These are phyloP conservation scores for Actias luna DNA, from an alignment of 2,888 invertebrate species.

Conservation along the genomic window DNA sequence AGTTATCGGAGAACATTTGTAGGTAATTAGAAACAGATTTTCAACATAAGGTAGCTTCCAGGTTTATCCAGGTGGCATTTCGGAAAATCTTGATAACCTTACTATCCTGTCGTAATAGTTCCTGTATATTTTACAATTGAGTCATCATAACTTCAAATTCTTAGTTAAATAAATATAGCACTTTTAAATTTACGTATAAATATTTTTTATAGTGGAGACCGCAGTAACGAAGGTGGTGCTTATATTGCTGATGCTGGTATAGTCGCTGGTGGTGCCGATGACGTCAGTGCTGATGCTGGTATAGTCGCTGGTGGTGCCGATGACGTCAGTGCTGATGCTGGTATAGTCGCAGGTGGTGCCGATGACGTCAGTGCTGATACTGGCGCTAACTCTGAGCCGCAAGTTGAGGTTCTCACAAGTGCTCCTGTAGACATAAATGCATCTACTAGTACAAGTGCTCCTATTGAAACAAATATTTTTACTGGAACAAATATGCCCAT, in stretches of 20 bases:
- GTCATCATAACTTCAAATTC: too few species aligned
- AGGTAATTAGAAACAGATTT: too few species aligned
- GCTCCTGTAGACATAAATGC: not conserved
- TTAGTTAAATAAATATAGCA: too few species aligned
- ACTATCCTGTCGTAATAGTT: too few species aligned
- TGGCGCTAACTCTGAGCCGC: constrained; percentile 39
- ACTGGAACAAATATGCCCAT: not conserved
- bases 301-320: not conserved
- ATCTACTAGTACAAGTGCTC: not conserved
- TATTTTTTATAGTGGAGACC: constrained; percentile 46
- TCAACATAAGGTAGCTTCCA: too few species aligned
- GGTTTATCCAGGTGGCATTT: too few species aligned
- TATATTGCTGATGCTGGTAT: too few species aligned
- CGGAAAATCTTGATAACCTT: too few species aligned
- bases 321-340: not conserved
- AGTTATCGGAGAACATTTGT: not conserved
- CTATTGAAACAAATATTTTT: not conserved
- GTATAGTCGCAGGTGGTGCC: not conserved
- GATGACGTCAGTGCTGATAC: not conserved
- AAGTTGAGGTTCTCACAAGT: not conserved
- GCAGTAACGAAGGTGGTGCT: constrained; percentile 64
- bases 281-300: too few species aligned
- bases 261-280: constrained; percentile 64
- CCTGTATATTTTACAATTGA: too few species aligned
- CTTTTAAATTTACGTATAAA: too few species aligned